Evolutionary conservation across 2,888 invertebrate genomes (phyloP).

Genomic region (Bombyx huttoni): DNA sequence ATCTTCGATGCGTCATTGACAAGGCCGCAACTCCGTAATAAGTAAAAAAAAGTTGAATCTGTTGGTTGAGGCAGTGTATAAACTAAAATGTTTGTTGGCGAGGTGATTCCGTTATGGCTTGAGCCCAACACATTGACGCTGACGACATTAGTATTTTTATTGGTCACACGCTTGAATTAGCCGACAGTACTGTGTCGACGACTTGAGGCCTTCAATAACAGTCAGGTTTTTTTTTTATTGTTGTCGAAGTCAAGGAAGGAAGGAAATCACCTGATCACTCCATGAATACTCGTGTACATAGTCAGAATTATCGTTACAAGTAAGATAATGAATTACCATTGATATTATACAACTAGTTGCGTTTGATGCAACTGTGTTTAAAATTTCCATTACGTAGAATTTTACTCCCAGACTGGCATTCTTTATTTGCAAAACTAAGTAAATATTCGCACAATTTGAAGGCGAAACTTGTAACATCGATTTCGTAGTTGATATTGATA

Average conservation of each 20-base stretch:
- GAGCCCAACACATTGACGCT: slow-evolving; percentile 70
- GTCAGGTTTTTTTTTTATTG: too few species aligned
- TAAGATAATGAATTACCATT: neutral
- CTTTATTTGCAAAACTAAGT: neutral
- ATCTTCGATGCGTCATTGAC: neutral
- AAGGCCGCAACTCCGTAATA: neutral
- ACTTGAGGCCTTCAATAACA: too few species aligned
- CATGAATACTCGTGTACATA: neutral
- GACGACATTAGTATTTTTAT: slow-evolving; percentile 72
- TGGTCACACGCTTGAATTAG: slow-evolving; percentile 57
- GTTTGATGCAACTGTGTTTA: slow-evolving; percentile 1
- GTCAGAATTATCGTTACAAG: neutral
- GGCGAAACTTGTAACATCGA: neutral
- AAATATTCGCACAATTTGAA: slow-evolving; percentile 8
- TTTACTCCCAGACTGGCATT: neutral
- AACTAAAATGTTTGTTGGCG: slow-evolving; percentile 12
- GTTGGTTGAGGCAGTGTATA: too few species aligned
- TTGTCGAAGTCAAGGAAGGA: too few species aligned
- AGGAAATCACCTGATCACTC: too few species aligned
- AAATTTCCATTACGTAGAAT: slow-evolving; percentile 15
- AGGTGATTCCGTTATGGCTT: slow-evolving; percentile 53
- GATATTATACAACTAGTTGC: neutral
- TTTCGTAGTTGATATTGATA: slow-evolving; percentile 9
- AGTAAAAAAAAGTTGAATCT: neutral
- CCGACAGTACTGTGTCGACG: slow-evolving; percentile 52